Percentiles rank a stretch among this genome's conserved stretches.
Evolutionary conservation across 2,888 invertebrate species (phyloP).

Genomic region (Agrotis ipsilon): DNA sequence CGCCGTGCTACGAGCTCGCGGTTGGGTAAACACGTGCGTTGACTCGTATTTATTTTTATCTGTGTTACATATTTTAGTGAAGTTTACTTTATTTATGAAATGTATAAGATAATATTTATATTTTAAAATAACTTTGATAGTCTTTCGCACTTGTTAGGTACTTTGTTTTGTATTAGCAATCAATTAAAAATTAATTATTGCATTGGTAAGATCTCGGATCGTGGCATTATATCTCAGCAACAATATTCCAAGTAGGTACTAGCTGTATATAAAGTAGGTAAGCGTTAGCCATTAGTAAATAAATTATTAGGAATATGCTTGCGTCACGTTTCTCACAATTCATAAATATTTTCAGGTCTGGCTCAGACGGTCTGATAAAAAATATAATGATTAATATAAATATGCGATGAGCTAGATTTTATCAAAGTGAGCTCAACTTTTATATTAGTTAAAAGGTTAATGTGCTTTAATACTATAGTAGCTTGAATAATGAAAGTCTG

Average conservation of each 20-base stretch:
- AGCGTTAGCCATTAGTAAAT: constrained; percentile 8
- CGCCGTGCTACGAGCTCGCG: constrained; percentile 78
- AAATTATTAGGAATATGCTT: constrained; percentile 2
- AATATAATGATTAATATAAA: constrained; percentile 20
- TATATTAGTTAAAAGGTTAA: background rate
- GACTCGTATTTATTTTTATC: constrained; percentile 58
- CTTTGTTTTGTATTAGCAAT: background rate
- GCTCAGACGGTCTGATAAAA: constrained; percentile 7
- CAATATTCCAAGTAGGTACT: background rate
- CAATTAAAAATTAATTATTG: background rate
- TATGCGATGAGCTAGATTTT: background rate
- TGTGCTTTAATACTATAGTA: background rate
- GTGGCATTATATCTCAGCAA: background rate
- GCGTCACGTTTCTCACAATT: background rate
- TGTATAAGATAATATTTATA: background rate
- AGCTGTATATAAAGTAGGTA: background rate
- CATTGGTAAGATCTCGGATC: background rate
- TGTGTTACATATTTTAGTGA: constrained; percentile 54
- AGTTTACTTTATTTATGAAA: constrained; percentile 25
- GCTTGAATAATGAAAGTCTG: background rate
- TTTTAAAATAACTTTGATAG: background rate
- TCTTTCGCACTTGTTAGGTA: background rate
- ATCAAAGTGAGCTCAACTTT: constrained; percentile 4
- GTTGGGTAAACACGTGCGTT: constrained; percentile 73
- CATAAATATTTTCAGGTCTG: constrained; percentile 2